Percentiles rank a stretch among this genome's conserved stretches.
These are phyloP conservation scores for Amblyjoppa fuscipennis DNA, from an alignment of 2,888 invertebrate genomes.

Conservation along the genomic window DNA sequence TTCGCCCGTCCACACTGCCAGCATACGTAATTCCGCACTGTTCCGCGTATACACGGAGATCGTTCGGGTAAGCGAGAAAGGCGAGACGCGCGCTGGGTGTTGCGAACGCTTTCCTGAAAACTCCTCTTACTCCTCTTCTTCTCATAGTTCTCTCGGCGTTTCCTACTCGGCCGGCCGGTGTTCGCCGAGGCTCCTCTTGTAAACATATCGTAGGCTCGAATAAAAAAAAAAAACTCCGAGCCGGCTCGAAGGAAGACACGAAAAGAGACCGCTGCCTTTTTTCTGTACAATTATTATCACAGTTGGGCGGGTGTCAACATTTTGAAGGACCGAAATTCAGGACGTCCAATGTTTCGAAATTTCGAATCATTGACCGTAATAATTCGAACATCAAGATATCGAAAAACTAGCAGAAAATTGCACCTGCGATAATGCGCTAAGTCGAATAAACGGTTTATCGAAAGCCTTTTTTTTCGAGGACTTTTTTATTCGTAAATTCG, in stretches of 20 bases:
- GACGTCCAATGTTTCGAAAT: too few species aligned
- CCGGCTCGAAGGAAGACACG: constrained; percentile 10
- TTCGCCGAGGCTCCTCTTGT: constrained; percentile 36
- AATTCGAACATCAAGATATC: too few species aligned
- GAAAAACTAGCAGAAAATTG: too few species aligned
- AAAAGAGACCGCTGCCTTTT: too few species aligned
- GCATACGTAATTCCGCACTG: constrained; percentile 33
- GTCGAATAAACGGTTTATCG: too few species aligned
- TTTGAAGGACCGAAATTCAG: too few species aligned
- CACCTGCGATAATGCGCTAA: too few species aligned
- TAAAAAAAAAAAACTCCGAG: constrained; percentile 39
- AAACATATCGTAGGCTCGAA: constrained; percentile 42
- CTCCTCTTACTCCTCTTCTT: background rate
- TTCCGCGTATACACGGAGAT: background rate
- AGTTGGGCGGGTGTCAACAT: too few species aligned
- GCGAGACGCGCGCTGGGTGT: constrained; percentile 20
- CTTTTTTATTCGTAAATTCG: too few species aligned
- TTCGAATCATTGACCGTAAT: too few species aligned
- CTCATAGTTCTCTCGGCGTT: constrained; percentile 12
- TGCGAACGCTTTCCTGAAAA: constrained; percentile 33
- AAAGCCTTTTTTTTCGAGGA: too few species aligned
- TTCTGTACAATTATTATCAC: too few species aligned
- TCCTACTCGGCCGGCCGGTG: background rate
- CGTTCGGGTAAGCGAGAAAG: background rate
- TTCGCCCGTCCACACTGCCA: constrained; percentile 44